These are phyloP conservation scores for Scrobipalpa atriplicella DNA, from an alignment of 2,888 invertebrate genomes.

Conservation along the genomic window DNA sequence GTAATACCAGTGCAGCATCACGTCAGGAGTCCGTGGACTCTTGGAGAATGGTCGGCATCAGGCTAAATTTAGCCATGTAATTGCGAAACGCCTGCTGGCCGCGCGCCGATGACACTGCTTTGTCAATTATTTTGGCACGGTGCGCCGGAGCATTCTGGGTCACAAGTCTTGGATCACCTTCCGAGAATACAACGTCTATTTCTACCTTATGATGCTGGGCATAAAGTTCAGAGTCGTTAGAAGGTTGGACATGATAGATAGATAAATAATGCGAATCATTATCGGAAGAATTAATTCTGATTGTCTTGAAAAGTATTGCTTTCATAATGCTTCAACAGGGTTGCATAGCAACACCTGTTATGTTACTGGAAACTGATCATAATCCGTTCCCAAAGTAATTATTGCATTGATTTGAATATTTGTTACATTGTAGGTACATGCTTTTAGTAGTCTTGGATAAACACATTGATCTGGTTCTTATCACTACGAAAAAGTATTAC, in stretches of 20 bases:
- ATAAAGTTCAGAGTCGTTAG: not conserved
- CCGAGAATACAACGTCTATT: not conserved
- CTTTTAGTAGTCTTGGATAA: no score
- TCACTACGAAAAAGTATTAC: no score
- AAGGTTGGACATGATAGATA: not conserved
- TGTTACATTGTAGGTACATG: no score
- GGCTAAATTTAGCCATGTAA: slow-evolving; percentile 62
- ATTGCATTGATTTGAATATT: no score
- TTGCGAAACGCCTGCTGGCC: slow-evolving; percentile 77
- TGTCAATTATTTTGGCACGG: slow-evolving; percentile 78
- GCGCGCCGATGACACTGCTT: slow-evolving; percentile 67
- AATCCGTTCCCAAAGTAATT: no score
- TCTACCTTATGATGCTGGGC: not conserved
- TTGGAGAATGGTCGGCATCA: slow-evolving; percentile 13
- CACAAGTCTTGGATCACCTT: slow-evolving; percentile 46
- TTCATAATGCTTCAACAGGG: not conserved
- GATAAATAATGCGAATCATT: not conserved
- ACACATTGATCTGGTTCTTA: no score
- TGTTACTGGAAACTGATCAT: no score
- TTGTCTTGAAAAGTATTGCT: not conserved
- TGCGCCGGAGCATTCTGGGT: slow-evolving; percentile 72
- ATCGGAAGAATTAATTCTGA: slow-evolving; percentile 3
- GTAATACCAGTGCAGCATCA: not conserved
- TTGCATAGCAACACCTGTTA: no score
- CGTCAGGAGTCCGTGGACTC: slow-evolving; percentile 3